Percentiles rank a stretch among this genome's conserved stretches.
Evolutionary conservation across 2,113 vertebrate genomes (phyloP).

Genomic region (Pangasianodon gigas): DNA sequence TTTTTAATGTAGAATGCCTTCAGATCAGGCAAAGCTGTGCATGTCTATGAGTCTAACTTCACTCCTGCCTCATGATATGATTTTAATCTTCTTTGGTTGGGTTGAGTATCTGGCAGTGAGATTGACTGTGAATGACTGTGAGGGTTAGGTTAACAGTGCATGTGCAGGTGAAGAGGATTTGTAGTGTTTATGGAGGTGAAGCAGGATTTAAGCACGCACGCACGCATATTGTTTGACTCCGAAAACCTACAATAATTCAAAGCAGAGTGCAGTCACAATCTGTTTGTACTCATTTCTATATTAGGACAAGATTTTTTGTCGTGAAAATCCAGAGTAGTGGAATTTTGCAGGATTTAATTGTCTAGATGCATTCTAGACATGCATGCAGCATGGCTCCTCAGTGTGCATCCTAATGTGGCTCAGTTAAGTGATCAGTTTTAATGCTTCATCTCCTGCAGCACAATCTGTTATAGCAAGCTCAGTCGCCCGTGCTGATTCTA

Average conservation of each 20-base stretch:
- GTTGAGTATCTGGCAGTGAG: not conserved
- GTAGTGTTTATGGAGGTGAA: not conserved
- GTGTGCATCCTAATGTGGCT: slow-evolving; percentile 46
- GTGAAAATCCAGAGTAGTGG: not conserved
- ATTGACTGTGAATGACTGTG: not conserved
- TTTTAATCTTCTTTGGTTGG: slow-evolving; percentile 13
- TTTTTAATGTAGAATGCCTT: slow-evolving; percentile 9
- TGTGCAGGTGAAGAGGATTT: slow-evolving; percentile 36
- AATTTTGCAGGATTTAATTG: slow-evolving; percentile 6
- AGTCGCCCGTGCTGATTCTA: not conserved
- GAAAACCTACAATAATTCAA: not conserved
- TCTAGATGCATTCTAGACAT: slow-evolving; percentile 16
- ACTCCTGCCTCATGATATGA: slow-evolving; percentile 10
- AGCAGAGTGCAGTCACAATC: not conserved
- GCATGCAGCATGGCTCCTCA: slow-evolving; percentile 24
- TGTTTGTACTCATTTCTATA: not conserved
- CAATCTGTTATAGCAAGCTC: slow-evolving; percentile 27
- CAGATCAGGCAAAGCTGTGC: slow-evolving; percentile 28
- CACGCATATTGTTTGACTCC: not conserved
- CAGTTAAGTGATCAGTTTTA: slow-evolving; percentile 71
- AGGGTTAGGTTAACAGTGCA: not conserved
- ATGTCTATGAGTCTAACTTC: slow-evolving; percentile 1
- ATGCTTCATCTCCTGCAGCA: slow-evolving; percentile 61
- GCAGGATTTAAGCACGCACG: not conserved
- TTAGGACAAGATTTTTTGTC: not conserved